Evolutionary conservation across 92 coral and sea anemone species (phyloP), one percentile per base, ranked within the genome.

Genomic region (Zoanthus solanderi): DNA sequence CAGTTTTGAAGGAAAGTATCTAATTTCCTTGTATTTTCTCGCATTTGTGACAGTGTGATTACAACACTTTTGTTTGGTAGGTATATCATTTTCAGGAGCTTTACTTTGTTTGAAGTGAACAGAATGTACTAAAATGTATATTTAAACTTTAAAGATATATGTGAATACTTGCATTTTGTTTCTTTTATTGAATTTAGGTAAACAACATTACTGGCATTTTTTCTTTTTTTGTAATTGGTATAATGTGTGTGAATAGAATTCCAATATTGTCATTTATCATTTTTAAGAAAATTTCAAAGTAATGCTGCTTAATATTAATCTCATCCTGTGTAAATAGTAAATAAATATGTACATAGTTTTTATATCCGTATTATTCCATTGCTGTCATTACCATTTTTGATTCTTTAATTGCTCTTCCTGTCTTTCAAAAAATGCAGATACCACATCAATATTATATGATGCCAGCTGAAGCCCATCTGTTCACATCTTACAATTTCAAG

Each of bases 401-500:
- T 42, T 7, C 5, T 8, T 12, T 79, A 48, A 11, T 54, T 29
- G 14, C 5, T 30, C 31, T 6, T 81, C 15, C 44, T 45, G 31
- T 48, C 23, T 52, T 29, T 23, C 23, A 23, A 23, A 23, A 23
- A 23, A 23, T 5, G 0, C 75, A 65, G 75, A 6, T 81, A 54
- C 28, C 85, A 23, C 71, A 58, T 65, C 85, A 28, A 32, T 46
- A 30, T 10, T 71, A 65, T 48, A 81, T 65, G 45, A 81, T 81
- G 77, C 89, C 82, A 10, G 68, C 65, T 37, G 73, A 48, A 42
- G 34, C 63, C 79, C 98, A 95, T 82, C 87, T 84, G 14, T 95
- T 95, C 88, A 93, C 86, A 93, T 31, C 90, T 0, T 87, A 81
- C 66, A 83, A 76, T 78, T 92, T 93, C 89, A 89, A 87, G 8